Evolutionary conservation across 1,140 invertebrate species (phyloP).

Genomic region (Caenorhabditis elegans): WBcel235 BX284606.5:7266501-7267000

Average conservation of each 20-base stretch:
- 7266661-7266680: constrained; percentile 38
- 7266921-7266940: not conserved
- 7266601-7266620: constrained; percentile 49
- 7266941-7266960: not conserved
- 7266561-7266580: constrained; percentile 50
- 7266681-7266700: no score
- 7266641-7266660: constrained; percentile 49
- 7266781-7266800: not conserved
- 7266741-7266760: not conserved
- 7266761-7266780: not conserved
- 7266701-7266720: no score
- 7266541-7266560: not conserved
- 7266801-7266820: not conserved
- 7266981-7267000: no score
- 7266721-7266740: constrained; percentile 21
- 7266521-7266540: constrained; percentile 45
- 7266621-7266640: constrained; percentile 46
- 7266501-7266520: constrained; percentile 34
- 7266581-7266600: constrained; percentile 52
- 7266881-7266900: not conserved
- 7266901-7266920: not conserved
- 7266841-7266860: constrained; percentile 24
- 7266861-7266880: constrained; percentile 28
- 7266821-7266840: constrained; percentile 24
- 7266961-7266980: no score